Evolutionary conservation across 1,140 invertebrate genomes (phyloP), one percentile per base, ranked within the genome.

Genomic region (Laupala kohalensis): DNA sequence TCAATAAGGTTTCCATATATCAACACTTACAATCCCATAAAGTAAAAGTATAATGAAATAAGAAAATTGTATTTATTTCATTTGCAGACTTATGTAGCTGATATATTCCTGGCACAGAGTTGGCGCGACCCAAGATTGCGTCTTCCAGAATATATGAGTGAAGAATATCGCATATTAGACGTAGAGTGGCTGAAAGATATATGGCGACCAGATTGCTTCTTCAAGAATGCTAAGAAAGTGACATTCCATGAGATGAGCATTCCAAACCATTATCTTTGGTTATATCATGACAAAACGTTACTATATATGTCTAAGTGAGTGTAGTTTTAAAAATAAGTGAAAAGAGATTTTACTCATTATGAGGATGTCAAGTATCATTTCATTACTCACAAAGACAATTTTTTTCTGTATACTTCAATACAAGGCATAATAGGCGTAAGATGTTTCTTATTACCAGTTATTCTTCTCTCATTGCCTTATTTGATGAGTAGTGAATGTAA

Each of bases 241-340:
- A 95, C 92, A 2, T 95, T 95, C 76, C 92, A 95, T 75, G 92
- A 95, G 83, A 96, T 96, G 93, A 94, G 91, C 77, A 93, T 96
- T 80, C 93, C 93, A 0, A 96, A 95, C 81, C 93, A 96, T 80
- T 95, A 95, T 81, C 83, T 94, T 3, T 95, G 93, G 93, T 79
- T 95, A 63, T 94, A 94, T 78, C 91, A 94, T 78, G 93, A 95
- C 77, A 94, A 94, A 80, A 94, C 92, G 0, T 79, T 94, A 69
- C 86, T 95, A 25, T 95, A 95, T 79, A 95, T 95, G 92, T 93
- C 92, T 25, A 95, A 94, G 90, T 93, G 83, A 86, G 86, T 30
- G 69, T n/a, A n/a, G n/a, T n/a, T n/a, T n/a, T n/a, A n/a, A n/a
- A n/a, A n/a, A n/a, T n/a, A n/a, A n/a, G n/a, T n/a, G n/a, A n/a